Base-by-base conservation (phyloP, 2,797 vertebrate species). In the Atherinosoma microstoma region DNA sequence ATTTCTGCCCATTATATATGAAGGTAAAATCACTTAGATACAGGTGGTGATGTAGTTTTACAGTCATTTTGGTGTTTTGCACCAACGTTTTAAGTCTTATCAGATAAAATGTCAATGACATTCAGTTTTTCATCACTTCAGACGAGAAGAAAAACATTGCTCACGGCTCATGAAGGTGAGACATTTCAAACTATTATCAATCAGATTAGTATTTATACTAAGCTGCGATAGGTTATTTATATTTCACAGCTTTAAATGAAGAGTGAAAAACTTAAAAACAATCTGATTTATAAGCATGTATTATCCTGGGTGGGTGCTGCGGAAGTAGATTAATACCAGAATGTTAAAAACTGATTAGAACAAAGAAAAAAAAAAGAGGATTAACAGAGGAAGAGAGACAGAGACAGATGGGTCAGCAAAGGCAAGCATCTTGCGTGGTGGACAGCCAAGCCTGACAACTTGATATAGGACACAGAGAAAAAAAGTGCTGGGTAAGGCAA, bases 381-480 rank as follows among this genome's bases (percentile, higher is more conserved):
- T 91, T 91, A 89, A 78, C 75, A 36, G 83, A 86, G 61, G 34
- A 7, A 64, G 76, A 86, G 71, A 84, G 87, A 79, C 60, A 71
- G 84, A 87, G 88, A 91, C 88, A 91, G 89, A 93, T 91, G 90
- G 89, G 66, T 29, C 64, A 82, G 85, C 2, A 15, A 73, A 84
- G 77, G 70, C 84, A 82, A 58, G 79, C 77, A 42, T 86, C 71
- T 83, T 77, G 76, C 73, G 85, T 84, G 74, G 80, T 88, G 80
- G 82, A 84, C 73, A 65, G 83, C 86, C 85, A 84, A 75, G 74
- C 74, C 80, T 87, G 89, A 89, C 83, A 84, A 90, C 84, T 84
- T 82, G 83, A 93, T 91, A 86, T 84, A 86, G 84, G 84, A 86
- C 81, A 80, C 54, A 78, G 53, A 59, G 16, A 69, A 73, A 61